Conservation (phyloP, 2,888 invertebrate genomes). For the Gortyna flavago region DNA sequence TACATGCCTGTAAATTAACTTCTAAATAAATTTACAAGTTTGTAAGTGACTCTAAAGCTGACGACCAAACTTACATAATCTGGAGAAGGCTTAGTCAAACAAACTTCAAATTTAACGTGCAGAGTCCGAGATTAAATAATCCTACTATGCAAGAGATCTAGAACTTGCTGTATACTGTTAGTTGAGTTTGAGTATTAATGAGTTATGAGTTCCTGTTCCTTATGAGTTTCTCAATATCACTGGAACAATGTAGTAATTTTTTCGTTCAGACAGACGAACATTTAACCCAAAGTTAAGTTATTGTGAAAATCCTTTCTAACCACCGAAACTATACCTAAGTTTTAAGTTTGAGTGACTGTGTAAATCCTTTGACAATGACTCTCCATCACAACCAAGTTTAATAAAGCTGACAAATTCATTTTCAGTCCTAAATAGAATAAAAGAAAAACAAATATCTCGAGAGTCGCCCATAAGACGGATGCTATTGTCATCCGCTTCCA, state of each 20-base stretch:
- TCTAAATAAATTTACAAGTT: constrained; percentile 31
- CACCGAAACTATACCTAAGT: not conserved
- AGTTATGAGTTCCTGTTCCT: too few relatives aligned
- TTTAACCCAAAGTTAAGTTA: not conserved
- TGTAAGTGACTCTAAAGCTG: constrained; percentile 46
- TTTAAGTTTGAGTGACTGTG: not conserved
- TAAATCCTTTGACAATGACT: not conserved
- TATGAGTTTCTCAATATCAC: constrained; percentile 36
- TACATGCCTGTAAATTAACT: constrained; percentile 20
- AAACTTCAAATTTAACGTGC: constrained; percentile 61
- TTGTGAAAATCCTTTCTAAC: not conserved
- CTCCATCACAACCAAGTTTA: not conserved
- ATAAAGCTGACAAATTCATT: not conserved
- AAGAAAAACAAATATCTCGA: not conserved
- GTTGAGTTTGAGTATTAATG: constrained; percentile 26
- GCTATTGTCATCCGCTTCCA: too few relatives aligned
- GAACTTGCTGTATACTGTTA: constrained; percentile 21
- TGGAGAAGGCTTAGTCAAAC: constrained; percentile 53
- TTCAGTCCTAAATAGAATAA: not conserved
- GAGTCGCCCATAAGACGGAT: too few relatives aligned
- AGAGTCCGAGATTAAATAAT: constrained; percentile 68
- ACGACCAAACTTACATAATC: constrained; percentile 46
- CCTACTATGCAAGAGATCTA: constrained; percentile 36
- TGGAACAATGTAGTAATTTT: constrained; percentile 17
- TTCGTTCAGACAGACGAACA: not conserved